A percentile compares a stretch with the other conserved stretches of the same genome.
Evolutionary conservation across 2,888 invertebrate species (phyloP).

Genomic region (Mechanitis mazaeus): DNA sequence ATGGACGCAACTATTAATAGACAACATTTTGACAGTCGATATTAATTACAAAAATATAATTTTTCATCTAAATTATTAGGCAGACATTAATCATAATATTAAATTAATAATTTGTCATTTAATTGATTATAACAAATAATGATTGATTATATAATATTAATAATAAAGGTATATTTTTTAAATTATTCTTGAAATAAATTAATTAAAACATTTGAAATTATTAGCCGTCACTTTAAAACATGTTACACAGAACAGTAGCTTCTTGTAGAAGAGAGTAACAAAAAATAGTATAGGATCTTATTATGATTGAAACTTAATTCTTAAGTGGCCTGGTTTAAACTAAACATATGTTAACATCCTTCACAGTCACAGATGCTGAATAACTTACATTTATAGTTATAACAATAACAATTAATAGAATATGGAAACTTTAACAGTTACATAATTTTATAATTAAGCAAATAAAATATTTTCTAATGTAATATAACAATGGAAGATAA

Average conservation of each 20-base stretch:
- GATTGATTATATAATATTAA: too few species aligned
- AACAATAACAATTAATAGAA: neutral
- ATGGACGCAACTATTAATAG: neutral
- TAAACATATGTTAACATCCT: constrained; percentile 12
- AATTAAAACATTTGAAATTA: too few species aligned
- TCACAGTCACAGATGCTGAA: constrained; percentile 4
- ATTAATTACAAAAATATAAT: neutral
- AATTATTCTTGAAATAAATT: too few species aligned
- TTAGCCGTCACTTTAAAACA: too few species aligned
- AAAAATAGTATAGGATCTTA: constrained; percentile 13
- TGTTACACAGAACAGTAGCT: neutral
- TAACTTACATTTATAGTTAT: neutral
- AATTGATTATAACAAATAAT: too few species aligned
- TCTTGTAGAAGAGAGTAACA: constrained; percentile 2
- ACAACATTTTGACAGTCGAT: neutral
- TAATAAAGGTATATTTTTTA: too few species aligned
- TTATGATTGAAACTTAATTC: constrained; percentile 17
- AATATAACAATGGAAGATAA: neutral
- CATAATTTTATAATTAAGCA: neutral
- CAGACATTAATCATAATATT: too few species aligned
- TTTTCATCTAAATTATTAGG: too few species aligned
- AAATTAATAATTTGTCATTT: too few species aligned
- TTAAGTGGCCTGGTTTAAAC: constrained; percentile 9
- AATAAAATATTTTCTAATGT: neutral
- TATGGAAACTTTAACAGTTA: neutral